Conservation (phyloP, 2,888 invertebrate species). For the Diplazon laetatorius region DNA sequence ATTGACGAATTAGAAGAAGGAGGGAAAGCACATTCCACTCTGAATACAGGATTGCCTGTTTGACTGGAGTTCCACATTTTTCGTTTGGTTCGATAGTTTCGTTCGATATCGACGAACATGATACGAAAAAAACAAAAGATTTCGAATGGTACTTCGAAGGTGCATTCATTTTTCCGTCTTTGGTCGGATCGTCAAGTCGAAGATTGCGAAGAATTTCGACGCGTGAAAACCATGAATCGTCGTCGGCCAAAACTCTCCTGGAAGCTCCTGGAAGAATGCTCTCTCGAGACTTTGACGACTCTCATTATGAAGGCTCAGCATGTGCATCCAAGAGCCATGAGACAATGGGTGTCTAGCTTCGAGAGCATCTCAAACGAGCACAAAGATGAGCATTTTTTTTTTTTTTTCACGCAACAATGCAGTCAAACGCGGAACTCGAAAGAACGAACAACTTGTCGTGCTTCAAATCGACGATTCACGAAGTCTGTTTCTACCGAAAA, state of each 20-base stretch:
- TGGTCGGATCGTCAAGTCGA: conserved; percentile 3
- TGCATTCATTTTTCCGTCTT: neutral
- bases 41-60: conserved; percentile 26
- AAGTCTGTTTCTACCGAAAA: conserved; percentile 26
- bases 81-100: conserved; percentile 17
- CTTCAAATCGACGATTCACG: neutral
- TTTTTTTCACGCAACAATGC: conserved; percentile 38
- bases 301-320: conserved; percentile 57
- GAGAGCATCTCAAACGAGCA: conserved; percentile 53
- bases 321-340: conserved; percentile 58
- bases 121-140: conserved; percentile 20
- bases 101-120: conserved; percentile 33
- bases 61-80: conserved; percentile 5
- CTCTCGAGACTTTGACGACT: conserved; percentile 66
- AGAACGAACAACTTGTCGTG: conserved; percentile 13
- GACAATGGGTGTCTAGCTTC: conserved; percentile 60
- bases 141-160: conserved; percentile 3
- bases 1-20: conserved; percentile 41
- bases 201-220: neutral
- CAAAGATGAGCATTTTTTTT: conserved; percentile 43
- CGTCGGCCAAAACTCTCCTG: conserved; percentile 24
- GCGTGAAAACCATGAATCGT: conserved; percentile 3
- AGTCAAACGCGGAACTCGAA: conserved; percentile 12
- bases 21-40: conserved; percentile 36
- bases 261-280: conserved; percentile 59